Conservation (phyloP, 2,113 vertebrate genomes). For the Macquaria australasica region DNA sequence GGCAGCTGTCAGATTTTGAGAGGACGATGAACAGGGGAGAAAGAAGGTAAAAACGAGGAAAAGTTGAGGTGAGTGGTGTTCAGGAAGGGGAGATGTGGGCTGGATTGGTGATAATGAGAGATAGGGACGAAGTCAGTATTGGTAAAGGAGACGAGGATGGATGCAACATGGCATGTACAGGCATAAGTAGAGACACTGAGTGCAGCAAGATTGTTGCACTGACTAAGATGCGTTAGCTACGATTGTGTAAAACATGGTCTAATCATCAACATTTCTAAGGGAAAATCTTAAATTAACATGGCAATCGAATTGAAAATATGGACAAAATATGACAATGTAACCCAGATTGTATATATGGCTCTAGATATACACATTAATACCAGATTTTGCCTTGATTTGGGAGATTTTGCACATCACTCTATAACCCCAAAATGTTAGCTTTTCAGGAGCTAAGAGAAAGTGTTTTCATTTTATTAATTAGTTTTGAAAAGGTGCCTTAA, state of each 20-base stretch:
- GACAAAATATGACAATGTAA: not conserved
- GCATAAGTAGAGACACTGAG: conserved; percentile 1
- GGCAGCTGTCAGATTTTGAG: conserved; percentile 70
- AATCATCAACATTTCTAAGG: not conserved
- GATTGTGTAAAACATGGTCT: not conserved
- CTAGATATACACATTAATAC: not conserved
- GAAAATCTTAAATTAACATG: not conserved
- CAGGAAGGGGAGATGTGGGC: conserved; percentile 17
- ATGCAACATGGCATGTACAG: conserved; percentile 30
- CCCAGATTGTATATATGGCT: not conserved
- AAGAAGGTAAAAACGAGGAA: conserved; percentile 30
- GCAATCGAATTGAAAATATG: not conserved
- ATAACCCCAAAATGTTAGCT: conserved; percentile 34
- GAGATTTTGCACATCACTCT: conserved; percentile 12
- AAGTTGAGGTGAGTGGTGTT: conserved; percentile 42
- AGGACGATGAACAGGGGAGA: conserved; percentile 43
- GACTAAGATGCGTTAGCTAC: not conserved
- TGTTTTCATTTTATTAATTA: conserved; percentile 44
- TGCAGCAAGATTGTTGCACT: not conserved
- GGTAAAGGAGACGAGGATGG: conserved; percentile 33
- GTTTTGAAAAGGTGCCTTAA: conserved; percentile 54
- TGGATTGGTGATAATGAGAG: conserved; percentile 51
- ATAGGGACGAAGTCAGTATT: conserved; percentile 5
- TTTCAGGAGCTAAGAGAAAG: conserved; percentile 8
- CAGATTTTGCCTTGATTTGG: not conserved